Conservation (phyloP, 2,797 vertebrate genomes). For the Salarias fasciatus region DNA sequence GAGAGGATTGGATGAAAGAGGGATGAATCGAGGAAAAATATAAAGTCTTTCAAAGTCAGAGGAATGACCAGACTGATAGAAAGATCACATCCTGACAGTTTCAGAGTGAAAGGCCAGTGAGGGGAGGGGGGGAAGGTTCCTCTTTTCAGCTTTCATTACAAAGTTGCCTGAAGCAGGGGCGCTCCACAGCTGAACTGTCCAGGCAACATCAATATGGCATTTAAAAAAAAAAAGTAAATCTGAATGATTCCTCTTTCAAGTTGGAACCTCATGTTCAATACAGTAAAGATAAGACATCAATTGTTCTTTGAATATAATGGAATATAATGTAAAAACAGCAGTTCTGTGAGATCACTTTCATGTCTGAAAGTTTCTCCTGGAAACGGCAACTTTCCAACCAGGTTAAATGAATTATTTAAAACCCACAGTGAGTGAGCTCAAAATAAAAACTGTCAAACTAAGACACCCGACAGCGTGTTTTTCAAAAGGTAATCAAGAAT, state of each 20-base stretch:
- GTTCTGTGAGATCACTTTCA: too few relatives aligned
- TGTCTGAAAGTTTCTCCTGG: slow-evolving; percentile 18
- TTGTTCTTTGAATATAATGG: too few relatives aligned
- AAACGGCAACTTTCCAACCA: slow-evolving; percentile 26
- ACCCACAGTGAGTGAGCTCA: slow-evolving; percentile 35
- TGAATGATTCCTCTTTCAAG: slow-evolving; percentile 1
- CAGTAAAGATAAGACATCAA: too few relatives aligned
- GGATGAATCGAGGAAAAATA: slow-evolving; percentile 1
- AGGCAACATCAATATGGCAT: slow-evolving; percentile 34
- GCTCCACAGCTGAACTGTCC: slow-evolving; percentile 50
- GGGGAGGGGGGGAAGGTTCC: slow-evolving; percentile 7
- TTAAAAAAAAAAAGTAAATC: slow-evolving; percentile 4
- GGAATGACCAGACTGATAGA: slow-evolving; percentile 4
- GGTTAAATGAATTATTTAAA: slow-evolving; percentile 30
- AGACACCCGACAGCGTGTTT: slow-evolving; percentile 10
- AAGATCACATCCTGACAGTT: slow-evolving; percentile 21
- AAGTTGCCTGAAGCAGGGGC: slow-evolving; percentile 32
- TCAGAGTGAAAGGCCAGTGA: slow-evolving; percentile 11
- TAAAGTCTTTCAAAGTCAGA: slow-evolving; percentile 5
- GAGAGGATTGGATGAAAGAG: slow-evolving; percentile 22
- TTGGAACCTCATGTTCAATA: too few relatives aligned
- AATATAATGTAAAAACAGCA: too few relatives aligned
- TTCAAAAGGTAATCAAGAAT: slow-evolving; percentile 57
- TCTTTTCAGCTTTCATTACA: slow-evolving; percentile 20
- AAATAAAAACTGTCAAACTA: slow-evolving; percentile 45